Base-by-base conservation (phyloP, 2,113 vertebrate species). In the Jaculus jaculus region DNA sequence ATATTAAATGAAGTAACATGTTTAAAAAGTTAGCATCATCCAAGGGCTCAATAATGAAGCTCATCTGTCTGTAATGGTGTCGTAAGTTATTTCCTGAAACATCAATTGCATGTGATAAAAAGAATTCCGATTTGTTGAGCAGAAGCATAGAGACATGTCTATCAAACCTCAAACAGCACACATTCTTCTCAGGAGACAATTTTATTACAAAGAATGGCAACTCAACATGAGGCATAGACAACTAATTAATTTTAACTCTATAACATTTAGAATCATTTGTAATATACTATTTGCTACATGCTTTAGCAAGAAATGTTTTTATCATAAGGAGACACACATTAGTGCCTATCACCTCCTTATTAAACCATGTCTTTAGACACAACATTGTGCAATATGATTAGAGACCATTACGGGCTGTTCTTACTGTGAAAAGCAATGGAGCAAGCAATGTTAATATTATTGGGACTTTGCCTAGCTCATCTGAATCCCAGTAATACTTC, bases 351-450 rank as follows among this genome's bases (percentile, higher is more conserved):
- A 90, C 58, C 18, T 92, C 69, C 82, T 88, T 85, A 87, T 94
- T 87, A 94, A 96, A 77, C 87, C 60, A 15, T 58, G 58, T 61
- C 90, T 94, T 95, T 61, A 84, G 85, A 93, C n/a, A 95, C 54
- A 94, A 61, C 42, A 65, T 88, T 90, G 66, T 84, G 47, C 75
- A 78, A 17, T 87, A 93, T 42, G 71, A 88, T 96, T 84, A 54
- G 54, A 80, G 65, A 90, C 82, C 17, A 58, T 94, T 86, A 83
- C 0, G 3, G 42, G 30, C 34, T 72, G 20, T 66, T 93, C 79
- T 84, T 87, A n/a, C 77, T 75, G 72, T 7, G 28, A 72, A 90
- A 93, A 92, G 85, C 92, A 95, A 63, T 86, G 87, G 88, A 87
- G 74, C 94, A 88, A 95, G 58, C 28, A 34, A 73, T 90, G 74